Conservation (phyloP, 1,140 invertebrate species). For the Rhynchophorus ferrugineus region DNA sequence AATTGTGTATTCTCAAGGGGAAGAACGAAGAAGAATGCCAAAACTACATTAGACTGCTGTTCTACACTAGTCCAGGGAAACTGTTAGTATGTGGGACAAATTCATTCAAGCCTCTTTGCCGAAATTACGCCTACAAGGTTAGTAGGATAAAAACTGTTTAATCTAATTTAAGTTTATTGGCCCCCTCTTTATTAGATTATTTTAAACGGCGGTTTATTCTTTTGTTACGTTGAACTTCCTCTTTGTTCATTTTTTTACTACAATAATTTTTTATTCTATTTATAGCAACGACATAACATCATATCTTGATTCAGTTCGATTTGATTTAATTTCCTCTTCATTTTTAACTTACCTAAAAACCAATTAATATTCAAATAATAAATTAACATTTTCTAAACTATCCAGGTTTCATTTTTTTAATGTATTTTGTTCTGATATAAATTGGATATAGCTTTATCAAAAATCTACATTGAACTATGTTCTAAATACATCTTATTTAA, state of each 20-base stretch:
- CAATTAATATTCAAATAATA: too few species aligned
- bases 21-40: constrained; percentile 88
- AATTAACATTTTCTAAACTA: too few species aligned
- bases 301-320: background rate
- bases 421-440: too few species aligned
- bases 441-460: too few species aligned
- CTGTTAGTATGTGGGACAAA: constrained; percentile 93
- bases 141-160: constrained; percentile 29
- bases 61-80: constrained; percentile 58
- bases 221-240: constrained; percentile 13
- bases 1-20: constrained; percentile 81
- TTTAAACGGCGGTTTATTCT: constrained; percentile 7
- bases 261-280: too few species aligned
- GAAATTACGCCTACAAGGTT: constrained; percentile 61
- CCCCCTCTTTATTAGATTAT: constrained; percentile 7
- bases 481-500: too few species aligned
- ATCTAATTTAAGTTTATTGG: constrained; percentile 17
- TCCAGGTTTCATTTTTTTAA: too few species aligned
- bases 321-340: too few species aligned
- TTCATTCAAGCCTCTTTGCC: constrained; percentile 89
- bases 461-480: too few species aligned
- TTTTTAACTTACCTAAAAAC: too few species aligned
- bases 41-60: constrained; percentile 90
- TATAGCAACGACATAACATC: background rate
- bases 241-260: background rate